A percentile compares a stretch with the other conserved stretches of the same genome.
Conservation (phyloP, 2,113 vertebrate genomes). For the Rhea americana region DNA sequence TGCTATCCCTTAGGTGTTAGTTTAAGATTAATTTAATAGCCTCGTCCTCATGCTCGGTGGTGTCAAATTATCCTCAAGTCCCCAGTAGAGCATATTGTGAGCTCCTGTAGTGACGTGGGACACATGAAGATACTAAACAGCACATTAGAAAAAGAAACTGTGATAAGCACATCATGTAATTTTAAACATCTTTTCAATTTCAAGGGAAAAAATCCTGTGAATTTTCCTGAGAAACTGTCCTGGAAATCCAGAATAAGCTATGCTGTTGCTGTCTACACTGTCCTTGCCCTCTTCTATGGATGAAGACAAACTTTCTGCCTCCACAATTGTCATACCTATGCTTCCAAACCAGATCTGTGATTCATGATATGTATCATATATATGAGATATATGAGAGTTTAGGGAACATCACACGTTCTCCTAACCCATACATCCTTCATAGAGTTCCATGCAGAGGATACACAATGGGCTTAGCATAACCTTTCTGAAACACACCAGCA, state of each 20-base stretch:
- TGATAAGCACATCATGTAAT: rapidly evolving
- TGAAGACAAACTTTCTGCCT: not conserved
- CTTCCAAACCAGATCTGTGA: not conserved
- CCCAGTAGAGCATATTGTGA: not conserved
- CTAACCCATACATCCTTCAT: not conserved
- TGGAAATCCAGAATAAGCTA: not conserved
- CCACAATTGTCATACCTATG: not conserved
- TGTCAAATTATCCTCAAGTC: not conserved
- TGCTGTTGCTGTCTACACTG: not conserved
- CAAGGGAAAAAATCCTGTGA: not conserved
- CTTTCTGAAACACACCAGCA: constrained; percentile 44
- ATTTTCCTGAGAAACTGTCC: not conserved
- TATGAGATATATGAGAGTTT: not conserved
- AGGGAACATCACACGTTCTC: not conserved
- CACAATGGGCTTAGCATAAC: not conserved
- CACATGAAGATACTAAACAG: not conserved
- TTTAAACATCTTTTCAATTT: not conserved
- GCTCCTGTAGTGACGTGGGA: not conserved
- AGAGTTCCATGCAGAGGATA: not conserved
- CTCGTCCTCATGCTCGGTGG: rapidly evolving
- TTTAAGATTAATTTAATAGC: not conserved
- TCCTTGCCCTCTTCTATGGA: rapidly evolving
- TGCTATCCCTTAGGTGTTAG: not conserved
- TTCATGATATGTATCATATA: not conserved
- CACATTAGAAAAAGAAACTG: not conserved